Evolutionary conservation across 1,140 invertebrate species (phyloP), one percentile per base, ranked within the genome.

Genomic region (Phortica variegata): DNA sequence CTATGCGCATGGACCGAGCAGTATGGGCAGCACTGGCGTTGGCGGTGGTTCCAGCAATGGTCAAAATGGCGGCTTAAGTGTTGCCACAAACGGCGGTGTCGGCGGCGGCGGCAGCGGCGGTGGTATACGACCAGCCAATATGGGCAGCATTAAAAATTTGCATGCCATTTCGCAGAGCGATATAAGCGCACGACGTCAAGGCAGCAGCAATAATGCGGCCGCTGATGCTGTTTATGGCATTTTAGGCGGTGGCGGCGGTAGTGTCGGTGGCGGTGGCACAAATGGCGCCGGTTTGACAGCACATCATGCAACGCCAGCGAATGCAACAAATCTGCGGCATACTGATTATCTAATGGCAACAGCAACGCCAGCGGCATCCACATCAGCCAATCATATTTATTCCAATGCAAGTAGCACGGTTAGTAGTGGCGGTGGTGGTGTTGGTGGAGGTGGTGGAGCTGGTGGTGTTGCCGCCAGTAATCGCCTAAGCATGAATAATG

Each of bases 141-240:
- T 70, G 45, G 70, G 62, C 15, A 73, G 70, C 52, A 63, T 70
- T 40, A 73, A 73, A 43, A 73, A 73, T 41, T 32, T 73, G 26
- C 66, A 68, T 44, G 50, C 63, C 6, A 65, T 75, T 57, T 61
- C 68, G 16, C 63, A 71, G 21, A 73, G 52, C 44, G 72, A 75
- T 18, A 47, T 66, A 8, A 56, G 43, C 7, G 52, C 51, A 18
- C 44, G 58, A 6, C 58, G 66, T 10, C 13, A 33, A 17, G 49
- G 43, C 21, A 38, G 49, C 26, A 46, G 44, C 23, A 41, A 43
- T n/a, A 51, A 49, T 36, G 31, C 48, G 2, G 54, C 44, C 18
- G 43, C 60, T 13, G 61, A 60, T 12, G 55, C 63, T 5, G 59
- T 57, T 4, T 68, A 62, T 52, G 68, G 63, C 15, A 60, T 60